Base-by-base conservation (phyloP, 2,797 vertebrate genomes). In the Prionace glauca region DNA sequence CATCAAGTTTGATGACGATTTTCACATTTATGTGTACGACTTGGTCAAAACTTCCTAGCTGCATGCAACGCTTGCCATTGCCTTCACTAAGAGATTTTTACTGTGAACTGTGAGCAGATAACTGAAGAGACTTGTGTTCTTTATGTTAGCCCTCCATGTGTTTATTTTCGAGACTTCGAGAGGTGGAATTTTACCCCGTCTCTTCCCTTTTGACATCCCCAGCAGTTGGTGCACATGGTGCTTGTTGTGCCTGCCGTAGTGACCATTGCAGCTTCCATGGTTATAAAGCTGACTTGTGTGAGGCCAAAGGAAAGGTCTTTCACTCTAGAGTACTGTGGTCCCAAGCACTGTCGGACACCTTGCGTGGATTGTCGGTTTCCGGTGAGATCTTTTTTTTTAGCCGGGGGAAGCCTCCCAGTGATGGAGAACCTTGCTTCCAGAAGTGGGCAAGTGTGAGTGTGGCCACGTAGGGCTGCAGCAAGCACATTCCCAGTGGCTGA, bases 1-100 rank as follows among this genome's bases (percentile, higher is more conserved):
- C 97, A 98, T 98, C 96, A 98, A 98, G 96, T 98, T 98, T 86
- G 98, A 98, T 29, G 98, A 98, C 65, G 98, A 98, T 69, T 98
- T 98, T 96, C 98, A 98, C 97, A 97, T 98, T 96, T 98, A 98
- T 79, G 98, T 98, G 96, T 98, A 98, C 45, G 98, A 98, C 96
- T 97, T 98, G 96, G 98, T 98, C 96, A 98, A 98, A 97, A 98
- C 98, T 96, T 98, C 98, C 97, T 98, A 95, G 93, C 93, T 95
- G 93, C 93, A 95, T 95, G 93, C 71, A 95, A 95, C 93, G 41
- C 71, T 95, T 74, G 41, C 72, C 93, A 77, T 95, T 95, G 93
- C 93, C 93, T 74, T 95, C 93, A 95, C 93, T 77, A 74, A 95
- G 93, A 95, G 93, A 74, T 95, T 95, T 77, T 95, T 95, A 95